phyloP scores from a whole-genome alignment of 1,140 invertebrate species.

The Orius insidiosus region DNA sequence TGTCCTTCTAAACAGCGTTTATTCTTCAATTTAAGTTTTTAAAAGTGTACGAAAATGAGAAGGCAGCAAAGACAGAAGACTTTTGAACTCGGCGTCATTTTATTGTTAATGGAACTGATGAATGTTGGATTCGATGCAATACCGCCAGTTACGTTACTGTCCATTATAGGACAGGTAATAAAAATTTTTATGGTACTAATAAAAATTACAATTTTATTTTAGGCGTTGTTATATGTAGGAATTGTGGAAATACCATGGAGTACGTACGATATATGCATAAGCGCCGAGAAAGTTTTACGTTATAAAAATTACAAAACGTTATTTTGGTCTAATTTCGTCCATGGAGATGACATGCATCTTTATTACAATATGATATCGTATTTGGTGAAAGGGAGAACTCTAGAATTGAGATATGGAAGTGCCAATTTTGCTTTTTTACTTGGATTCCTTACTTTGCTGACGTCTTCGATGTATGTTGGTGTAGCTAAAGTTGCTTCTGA shows the following conservation, averaged over 20 bases:
- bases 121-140: slow-evolving; percentile 39
- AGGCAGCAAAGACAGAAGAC: slow-evolving; percentile 18
- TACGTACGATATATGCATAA: slow-evolving; percentile 39
- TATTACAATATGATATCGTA: slow-evolving; percentile 61
- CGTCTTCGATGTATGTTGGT: slow-evolving; percentile 34
- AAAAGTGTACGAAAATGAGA: not conserved
- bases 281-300: slow-evolving; percentile 33
- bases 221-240: slow-evolving; percentile 32
- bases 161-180: slow-evolving; percentile 31
- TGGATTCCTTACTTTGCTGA: slow-evolving; percentile 33
- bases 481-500: slow-evolving; percentile 25
- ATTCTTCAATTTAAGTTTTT: too few species aligned
- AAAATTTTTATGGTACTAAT: not conserved
- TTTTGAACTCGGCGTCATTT: slow-evolving; percentile 23
- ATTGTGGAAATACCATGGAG: slow-evolving; percentile 35
- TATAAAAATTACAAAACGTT: slow-evolving; percentile 37
- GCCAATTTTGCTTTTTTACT: slow-evolving; percentile 38
- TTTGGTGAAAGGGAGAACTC: slow-evolving; percentile 38
- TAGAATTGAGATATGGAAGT: slow-evolving; percentile 38
- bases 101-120: slow-evolving; percentile 25
- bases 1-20: too few species aligned
- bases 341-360: slow-evolving; percentile 52
- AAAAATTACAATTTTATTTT: slow-evolving; percentile 14
- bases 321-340: slow-evolving; percentile 41
- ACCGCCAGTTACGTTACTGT: slow-evolving; percentile 40